Evolutionary conservation across 2,113 vertebrate species (phyloP).

Genomic region (Gymnorhina tibicen): DNA sequence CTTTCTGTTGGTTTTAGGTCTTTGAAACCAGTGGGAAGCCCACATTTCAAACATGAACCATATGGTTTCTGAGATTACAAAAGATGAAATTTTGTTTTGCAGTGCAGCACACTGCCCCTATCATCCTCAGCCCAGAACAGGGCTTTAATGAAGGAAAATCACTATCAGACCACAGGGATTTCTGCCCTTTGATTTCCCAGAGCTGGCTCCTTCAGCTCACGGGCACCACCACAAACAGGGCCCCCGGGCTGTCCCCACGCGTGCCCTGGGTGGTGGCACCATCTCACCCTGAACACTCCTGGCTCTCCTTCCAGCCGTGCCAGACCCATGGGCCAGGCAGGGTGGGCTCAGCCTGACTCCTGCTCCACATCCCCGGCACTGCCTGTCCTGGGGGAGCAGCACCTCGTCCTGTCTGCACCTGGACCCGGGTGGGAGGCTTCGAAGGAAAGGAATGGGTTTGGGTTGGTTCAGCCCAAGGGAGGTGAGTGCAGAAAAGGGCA

Average conservation of each 20-base stretch:
- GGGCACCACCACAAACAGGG: no score
- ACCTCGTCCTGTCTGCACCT: rapidly evolving
- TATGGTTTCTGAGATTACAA: neutral
- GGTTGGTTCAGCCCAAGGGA: rapidly evolving
- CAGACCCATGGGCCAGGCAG: neutral
- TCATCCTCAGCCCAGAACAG: neutral
- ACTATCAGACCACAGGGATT: neutral
- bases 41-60: neutral
- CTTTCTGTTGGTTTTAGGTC: neutral
- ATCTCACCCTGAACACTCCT: rapidly evolving
- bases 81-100: neutral
- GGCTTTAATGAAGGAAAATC: neutral
- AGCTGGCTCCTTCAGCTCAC: neutral
- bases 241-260: rapidly evolving
- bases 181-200: neutral
- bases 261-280: neutral
- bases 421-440: neutral
- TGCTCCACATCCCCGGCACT: neutral
- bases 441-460: neutral
- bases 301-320: neutral
- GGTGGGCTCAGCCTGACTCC: neutral
- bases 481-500: neutral
- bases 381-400: neutral
- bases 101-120: neutral
- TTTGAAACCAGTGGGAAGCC: neutral